phyloP scores from a whole-genome alignment of 2,113 vertebrate species.

The Phycodurus eques region DNA sequence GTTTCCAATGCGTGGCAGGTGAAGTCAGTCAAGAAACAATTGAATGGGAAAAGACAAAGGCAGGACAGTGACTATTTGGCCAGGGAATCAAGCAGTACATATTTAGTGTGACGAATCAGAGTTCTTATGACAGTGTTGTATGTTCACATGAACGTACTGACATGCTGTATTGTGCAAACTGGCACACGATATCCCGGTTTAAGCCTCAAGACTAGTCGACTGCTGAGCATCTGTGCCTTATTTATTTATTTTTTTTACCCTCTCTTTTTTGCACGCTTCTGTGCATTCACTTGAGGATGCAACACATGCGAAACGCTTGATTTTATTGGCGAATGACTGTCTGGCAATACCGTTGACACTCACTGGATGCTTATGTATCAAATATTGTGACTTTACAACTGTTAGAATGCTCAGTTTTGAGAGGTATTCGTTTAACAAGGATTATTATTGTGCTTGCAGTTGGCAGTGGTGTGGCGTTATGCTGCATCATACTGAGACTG shows the following conservation, averaged over 20 bases:
- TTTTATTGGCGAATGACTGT: background rate
- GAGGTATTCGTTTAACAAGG: background rate
- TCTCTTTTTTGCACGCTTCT: background rate
- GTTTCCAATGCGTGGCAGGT: slow-evolving; percentile 7
- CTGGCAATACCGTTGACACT: background rate
- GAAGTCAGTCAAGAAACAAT: background rate
- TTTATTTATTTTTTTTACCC: background rate
- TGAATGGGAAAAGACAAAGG: background rate
- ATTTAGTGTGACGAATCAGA: background rate
- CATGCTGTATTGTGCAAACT: slow-evolving; percentile 1
- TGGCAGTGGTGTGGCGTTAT: background rate
- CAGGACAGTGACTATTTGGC: background rate
- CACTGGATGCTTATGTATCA: background rate
- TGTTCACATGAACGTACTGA: background rate
- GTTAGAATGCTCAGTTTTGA: background rate
- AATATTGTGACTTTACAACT: background rate
- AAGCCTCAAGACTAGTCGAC: background rate
- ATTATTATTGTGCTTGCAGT: too few species aligned
- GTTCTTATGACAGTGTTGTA: too few species aligned
- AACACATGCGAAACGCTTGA: background rate
- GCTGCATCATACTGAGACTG: background rate
- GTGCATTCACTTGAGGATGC: background rate
- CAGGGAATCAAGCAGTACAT: background rate
- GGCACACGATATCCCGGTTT: background rate
- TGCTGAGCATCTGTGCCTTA: slow-evolving; percentile 1